Evolutionary conservation across 2,113 vertebrate species (phyloP).

Genomic region (Bubo scandiacus): DNA sequence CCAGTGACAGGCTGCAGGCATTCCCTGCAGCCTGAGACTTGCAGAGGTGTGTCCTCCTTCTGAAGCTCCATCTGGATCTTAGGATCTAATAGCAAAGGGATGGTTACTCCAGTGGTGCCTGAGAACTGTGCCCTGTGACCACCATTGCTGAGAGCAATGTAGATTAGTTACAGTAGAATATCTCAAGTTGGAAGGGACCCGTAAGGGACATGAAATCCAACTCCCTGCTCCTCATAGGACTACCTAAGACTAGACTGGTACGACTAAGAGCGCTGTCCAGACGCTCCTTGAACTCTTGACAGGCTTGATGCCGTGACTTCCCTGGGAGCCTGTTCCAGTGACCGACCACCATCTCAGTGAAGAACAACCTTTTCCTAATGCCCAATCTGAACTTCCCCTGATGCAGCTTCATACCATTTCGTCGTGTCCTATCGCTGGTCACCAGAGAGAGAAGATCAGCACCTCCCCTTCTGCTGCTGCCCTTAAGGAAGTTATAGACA

Average conservation of each 20-base stretch:
- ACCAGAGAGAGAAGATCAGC: not conserved
- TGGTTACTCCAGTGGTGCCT: not conserved
- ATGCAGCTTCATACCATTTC: not conserved
- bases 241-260: not conserved
- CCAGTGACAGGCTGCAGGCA: too few relatives aligned
- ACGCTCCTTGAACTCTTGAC: not conserved
- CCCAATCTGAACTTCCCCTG: not conserved
- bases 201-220: not conserved
- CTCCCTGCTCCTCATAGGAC: not conserved
- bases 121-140: not conserved
- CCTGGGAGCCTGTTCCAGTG: not conserved
- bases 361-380: too few relatives aligned
- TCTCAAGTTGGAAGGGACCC: not conserved
- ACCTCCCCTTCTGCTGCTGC: rapidly evolving
- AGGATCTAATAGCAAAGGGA: not conserved
- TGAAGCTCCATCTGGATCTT: not conserved
- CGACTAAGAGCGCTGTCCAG: rapidly evolving
- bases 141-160: not conserved
- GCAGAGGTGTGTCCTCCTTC: not conserved
- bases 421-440: not conserved
- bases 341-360: not conserved
- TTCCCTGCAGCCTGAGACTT: not conserved
- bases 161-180: not conserved
- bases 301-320: not conserved
- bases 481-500: not conserved